phyloP scores from a whole-genome alignment of 2,888 invertebrate species.

The Meteorus cinctellus region DNA sequence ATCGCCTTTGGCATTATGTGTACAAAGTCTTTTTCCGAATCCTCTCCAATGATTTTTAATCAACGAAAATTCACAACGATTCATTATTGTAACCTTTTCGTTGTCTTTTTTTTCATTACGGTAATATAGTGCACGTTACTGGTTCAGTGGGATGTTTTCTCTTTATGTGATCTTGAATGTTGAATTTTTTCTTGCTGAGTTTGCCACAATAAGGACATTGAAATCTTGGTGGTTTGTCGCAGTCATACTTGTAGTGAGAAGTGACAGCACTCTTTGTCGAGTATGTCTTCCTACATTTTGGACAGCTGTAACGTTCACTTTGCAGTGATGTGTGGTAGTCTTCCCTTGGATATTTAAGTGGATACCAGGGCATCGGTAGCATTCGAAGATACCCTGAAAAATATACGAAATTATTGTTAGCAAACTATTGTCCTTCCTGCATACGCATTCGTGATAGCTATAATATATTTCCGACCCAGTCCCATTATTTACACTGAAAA shows the following conservation, averaged over 20 bases:
- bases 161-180: conserved; percentile 63
- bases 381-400: conserved; percentile 31
- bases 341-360: conserved; percentile 1
- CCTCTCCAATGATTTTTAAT: not conserved
- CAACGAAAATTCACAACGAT: not conserved
- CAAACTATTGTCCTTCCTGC: not conserved
- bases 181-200: conserved; percentile 61
- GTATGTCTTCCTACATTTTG: conserved; percentile 30
- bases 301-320: conserved; percentile 22
- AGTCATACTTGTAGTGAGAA: conserved; percentile 62
- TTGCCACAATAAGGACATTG: conserved; percentile 69
- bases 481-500: conserved; percentile 8
- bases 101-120: not conserved
- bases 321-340: not conserved
- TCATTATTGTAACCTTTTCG: not conserved
- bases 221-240: conserved; percentile 67
- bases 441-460: not conserved
- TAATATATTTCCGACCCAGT: not conserved
- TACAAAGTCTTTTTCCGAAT: not conserved
- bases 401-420: conserved; percentile 18
- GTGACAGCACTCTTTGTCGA: conserved; percentile 36
- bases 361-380: conserved; percentile 22
- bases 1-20: not conserved
- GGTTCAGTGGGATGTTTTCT: conserved; percentile 56
- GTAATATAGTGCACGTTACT: conserved; percentile 24